Conservation (phyloP, 37 sponge, comb jelly and placozoan genomes). For the Spongia lamella region DNA sequence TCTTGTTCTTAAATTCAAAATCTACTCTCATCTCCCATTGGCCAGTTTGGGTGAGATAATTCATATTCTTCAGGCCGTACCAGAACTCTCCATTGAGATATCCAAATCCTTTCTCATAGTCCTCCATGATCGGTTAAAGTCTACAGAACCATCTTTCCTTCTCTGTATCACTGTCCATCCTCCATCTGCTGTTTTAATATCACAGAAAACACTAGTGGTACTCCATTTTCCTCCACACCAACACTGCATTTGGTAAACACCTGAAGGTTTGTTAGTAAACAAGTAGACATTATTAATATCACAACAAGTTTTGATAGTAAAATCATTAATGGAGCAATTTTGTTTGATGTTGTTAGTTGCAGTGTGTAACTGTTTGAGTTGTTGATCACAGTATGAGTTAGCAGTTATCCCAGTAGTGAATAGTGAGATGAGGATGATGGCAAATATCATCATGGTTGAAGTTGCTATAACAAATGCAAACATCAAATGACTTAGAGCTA, state of each 20-base stretch:
- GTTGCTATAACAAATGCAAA: no score
- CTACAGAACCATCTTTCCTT: slow-evolving; percentile 35
- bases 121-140: slow-evolving; percentile 28
- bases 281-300: background rate
- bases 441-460: no score
- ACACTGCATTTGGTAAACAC: slow-evolving; percentile 33
- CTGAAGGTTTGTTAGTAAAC: background rate
- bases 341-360: no score
- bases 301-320: background rate
- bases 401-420: no score
- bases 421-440: no score
- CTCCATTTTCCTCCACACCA: slow-evolving; percentile 8
- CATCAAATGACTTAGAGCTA: no score
- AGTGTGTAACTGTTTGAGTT: no score
- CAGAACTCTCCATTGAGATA: slow-evolving; percentile 33
- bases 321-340: no score
- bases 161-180: slow-evolving; percentile 31
- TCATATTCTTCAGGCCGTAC: slow-evolving; percentile 18
- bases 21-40: slow-evolving; percentile 13
- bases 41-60: background rate
- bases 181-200: slow-evolving; percentile 10
- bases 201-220: slow-evolving; percentile 5
- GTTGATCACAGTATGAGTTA: no score
- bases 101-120: slow-evolving; percentile 34
- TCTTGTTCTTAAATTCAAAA: slow-evolving; percentile 15